Evolutionary conservation across 2,113 vertebrate species (phyloP).

Genomic region (Chauna torquata): DNA sequence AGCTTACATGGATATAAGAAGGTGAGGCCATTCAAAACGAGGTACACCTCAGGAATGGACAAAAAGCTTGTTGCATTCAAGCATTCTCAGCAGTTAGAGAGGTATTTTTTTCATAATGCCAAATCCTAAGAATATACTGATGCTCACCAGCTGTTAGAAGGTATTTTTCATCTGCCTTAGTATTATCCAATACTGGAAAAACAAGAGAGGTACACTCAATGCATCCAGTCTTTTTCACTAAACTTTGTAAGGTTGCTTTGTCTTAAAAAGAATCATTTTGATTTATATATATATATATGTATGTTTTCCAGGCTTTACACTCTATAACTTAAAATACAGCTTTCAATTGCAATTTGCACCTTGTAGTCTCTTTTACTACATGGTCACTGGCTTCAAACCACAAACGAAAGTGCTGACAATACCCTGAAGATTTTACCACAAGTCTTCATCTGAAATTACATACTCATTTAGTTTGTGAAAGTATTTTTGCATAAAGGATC

Average conservation of each 20-base stretch:
- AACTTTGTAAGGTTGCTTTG: neutral
- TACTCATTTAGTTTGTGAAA: neutral
- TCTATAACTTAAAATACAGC: neutral
- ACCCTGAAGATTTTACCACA: neutral
- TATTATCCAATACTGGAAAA: neutral
- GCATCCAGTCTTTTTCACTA: neutral
- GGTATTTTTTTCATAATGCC: neutral
- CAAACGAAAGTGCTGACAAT: neutral
- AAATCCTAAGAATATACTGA: neutral
- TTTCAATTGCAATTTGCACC: neutral
- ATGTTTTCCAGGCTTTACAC: neutral
- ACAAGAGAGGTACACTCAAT: neutral
- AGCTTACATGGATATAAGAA: neutral
- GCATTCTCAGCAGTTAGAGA: neutral
- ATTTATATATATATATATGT: neutral
- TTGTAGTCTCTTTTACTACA: neutral
- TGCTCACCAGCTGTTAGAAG: neutral
- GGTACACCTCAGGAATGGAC: neutral
- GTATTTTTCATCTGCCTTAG: neutral
- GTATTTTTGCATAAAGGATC: neutral
- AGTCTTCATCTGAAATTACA: neutral
- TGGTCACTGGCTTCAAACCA: neutral
- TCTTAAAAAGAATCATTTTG: neutral
- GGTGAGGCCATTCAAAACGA: neutral
- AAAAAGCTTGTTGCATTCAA: neutral